Conservation (phyloP, 1,140 invertebrate species). For the Telenomus remus region DNA sequence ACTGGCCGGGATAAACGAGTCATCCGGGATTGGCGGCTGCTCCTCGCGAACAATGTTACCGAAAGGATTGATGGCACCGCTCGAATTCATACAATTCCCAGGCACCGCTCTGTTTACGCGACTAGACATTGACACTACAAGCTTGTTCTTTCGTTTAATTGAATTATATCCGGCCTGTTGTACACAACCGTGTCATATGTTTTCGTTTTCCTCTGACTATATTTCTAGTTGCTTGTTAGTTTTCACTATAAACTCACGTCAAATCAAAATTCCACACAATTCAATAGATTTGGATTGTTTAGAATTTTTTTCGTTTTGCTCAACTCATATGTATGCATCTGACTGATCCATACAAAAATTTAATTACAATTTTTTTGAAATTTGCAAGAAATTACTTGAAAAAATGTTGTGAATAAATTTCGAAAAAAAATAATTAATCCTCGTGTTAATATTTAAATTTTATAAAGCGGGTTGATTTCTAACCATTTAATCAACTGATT, state of each 20-base stretch:
- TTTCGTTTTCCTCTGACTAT: conserved; percentile 27
- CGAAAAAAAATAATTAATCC: too few species aligned
- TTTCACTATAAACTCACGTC: not conserved
- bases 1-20: conserved; percentile 72
- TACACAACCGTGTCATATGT: conserved; percentile 13
- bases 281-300: too few species aligned
- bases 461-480: too few species aligned
- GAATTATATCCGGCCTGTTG: conserved; percentile 43
- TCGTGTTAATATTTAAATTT: too few species aligned
- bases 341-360: too few species aligned
- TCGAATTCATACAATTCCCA: conserved; percentile 51
- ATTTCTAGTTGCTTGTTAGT: conserved; percentile 16
- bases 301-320: too few species aligned
- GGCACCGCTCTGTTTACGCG: conserved; percentile 44
- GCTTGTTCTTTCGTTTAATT: conserved; percentile 55
- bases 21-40: conserved; percentile 67
- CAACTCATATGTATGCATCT: too few species aligned
- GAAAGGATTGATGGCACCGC: conserved; percentile 68
- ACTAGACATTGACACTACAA: conserved; percentile 43
- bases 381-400: too few species aligned
- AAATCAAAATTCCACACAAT: conserved; percentile 29
- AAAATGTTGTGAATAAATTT: too few species aligned
- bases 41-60: conserved; percentile 62
- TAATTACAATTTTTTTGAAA: too few species aligned
- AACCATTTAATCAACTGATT: too few species aligned